phyloP scores from a whole-genome alignment of 2,888 invertebrate genomes.

The Xylota segnis region DNA sequence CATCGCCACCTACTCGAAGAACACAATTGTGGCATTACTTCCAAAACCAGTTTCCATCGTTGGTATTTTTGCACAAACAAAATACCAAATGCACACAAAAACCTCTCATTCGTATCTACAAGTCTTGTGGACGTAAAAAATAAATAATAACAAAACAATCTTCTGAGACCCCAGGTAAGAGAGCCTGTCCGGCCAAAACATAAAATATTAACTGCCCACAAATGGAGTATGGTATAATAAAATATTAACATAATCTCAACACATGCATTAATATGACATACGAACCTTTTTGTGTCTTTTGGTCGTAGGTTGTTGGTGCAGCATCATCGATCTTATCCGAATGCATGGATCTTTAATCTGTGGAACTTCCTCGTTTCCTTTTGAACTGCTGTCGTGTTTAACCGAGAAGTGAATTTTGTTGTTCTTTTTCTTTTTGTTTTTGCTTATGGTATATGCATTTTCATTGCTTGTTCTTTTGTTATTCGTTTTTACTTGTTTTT shows the following conservation, averaged over 20 bases:
- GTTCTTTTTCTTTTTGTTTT: slow-evolving; percentile 39
- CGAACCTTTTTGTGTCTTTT: slow-evolving; percentile 74
- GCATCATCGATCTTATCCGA: slow-evolving; percentile 76
- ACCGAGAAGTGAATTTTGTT: slow-evolving; percentile 59
- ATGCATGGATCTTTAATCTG: slow-evolving; percentile 76
- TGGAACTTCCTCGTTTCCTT: slow-evolving; percentile 73
- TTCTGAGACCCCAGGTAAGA: slow-evolving; percentile 34
- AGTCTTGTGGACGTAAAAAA: slow-evolving; percentile 2
- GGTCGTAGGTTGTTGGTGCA: slow-evolving; percentile 75
- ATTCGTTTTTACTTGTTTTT: slow-evolving; percentile 37
- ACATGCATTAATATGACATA: slow-evolving; percentile 45
- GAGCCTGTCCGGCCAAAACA: slow-evolving; percentile 29
- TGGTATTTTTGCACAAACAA: slow-evolving; percentile 47
- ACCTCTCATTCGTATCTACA: slow-evolving; percentile 9
- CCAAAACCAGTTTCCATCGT: slow-evolving; percentile 57
- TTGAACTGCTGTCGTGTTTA: slow-evolving; percentile 62
- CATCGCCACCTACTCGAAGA: slow-evolving; percentile 47
- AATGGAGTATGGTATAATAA: slow-evolving; percentile 28
- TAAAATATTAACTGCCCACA: slow-evolving; percentile 42
- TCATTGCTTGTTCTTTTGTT: slow-evolving; percentile 66
- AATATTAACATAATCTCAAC: slow-evolving; percentile 47
- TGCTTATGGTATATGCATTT: slow-evolving; percentile 69
- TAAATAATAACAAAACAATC: slow-evolving; percentile 3
- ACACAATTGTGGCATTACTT: slow-evolving; percentile 37
- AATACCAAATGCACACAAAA: background rate